phyloP scores from a whole-genome alignment of 2,113 vertebrate species.

The Grammomys surdaster region DNA sequence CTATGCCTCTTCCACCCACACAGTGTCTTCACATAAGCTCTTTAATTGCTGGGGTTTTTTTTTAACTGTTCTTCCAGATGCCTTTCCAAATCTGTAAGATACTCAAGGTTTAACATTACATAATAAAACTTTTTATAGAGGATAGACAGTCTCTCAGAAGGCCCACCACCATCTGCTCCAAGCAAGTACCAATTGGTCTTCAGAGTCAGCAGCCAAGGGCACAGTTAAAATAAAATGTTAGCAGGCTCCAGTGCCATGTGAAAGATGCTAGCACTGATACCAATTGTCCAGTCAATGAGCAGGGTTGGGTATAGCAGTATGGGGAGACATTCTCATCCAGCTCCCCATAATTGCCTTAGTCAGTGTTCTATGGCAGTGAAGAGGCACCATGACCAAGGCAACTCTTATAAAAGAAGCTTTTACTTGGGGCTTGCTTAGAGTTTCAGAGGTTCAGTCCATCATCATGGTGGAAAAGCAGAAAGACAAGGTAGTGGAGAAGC shows the following conservation, averaged over 20 bases:
- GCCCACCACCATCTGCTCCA: not conserved
- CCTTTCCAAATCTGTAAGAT: constrained; percentile 30
- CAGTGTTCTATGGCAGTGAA: too few species aligned
- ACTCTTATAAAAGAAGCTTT: not conserved
- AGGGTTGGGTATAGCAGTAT: not conserved
- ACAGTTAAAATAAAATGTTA: not conserved
- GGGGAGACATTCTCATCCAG: not conserved
- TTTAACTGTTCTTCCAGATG: constrained; percentile 17
- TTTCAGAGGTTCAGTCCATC: not conserved
- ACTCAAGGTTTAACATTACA: constrained; percentile 11
- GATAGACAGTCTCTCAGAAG: not conserved
- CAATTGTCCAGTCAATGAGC: too few species aligned
- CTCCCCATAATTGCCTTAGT: not conserved
- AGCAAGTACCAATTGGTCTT: not conserved
- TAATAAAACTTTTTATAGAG: constrained; percentile 30
- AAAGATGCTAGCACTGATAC: not conserved
- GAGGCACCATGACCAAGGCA: not conserved
- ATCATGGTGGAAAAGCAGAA: not conserved
- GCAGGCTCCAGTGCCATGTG: not conserved
- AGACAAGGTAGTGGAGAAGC: not conserved
- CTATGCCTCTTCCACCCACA: not conserved
- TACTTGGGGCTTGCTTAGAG: not conserved
- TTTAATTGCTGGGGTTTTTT: not conserved
- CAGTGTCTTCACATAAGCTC: not conserved
- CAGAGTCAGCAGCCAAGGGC: not conserved